phyloP scores from a whole-genome alignment of 2,888 invertebrate species.

The Yponomeuta evonymella region DNA sequence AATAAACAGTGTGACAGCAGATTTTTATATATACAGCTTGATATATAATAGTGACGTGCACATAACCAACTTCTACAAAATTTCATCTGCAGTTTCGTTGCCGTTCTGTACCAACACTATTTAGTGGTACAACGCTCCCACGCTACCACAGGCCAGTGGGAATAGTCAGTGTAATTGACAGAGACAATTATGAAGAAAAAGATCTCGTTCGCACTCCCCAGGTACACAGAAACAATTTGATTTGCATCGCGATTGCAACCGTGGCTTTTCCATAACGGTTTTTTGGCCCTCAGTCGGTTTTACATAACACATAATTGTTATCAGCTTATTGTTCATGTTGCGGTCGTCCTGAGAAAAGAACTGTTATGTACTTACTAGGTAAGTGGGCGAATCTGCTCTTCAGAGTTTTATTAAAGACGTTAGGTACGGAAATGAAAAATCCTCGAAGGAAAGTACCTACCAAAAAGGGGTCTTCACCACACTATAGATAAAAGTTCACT shows the following conservation, averaged over 20 bases:
- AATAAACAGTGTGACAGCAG: too few relatives aligned
- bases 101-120: not conserved
- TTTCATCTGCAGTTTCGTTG: not conserved
- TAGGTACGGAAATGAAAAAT: too few relatives aligned
- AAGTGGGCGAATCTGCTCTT: too few relatives aligned
- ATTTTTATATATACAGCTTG: too few relatives aligned
- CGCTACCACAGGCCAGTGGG: slow-evolving; percentile 28
- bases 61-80: not conserved
- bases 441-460: too few relatives aligned
- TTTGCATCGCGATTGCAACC: slow-evolving; percentile 11
- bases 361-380: too few relatives aligned
- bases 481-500: too few relatives aligned
- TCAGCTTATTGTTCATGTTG: not conserved
- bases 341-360: not conserved
- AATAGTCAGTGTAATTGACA: slow-evolving; percentile 26
- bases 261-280: slow-evolving; percentile 5
- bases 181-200: slow-evolving; percentile 27
- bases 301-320: not conserved
- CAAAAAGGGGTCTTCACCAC: too few relatives aligned
- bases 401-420: too few relatives aligned
- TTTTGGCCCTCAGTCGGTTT: slow-evolving; percentile 5
- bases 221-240: slow-evolving; percentile 31
- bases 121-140: slow-evolving; percentile 45
- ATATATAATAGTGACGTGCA: not conserved
- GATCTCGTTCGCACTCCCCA: slow-evolving; percentile 16